A percentile compares a stretch with the other conserved stretches of the same genome.
Evolutionary conservation across 2,113 vertebrate genomes (phyloP).

Genomic region (Pelobates fuscus): DNA sequence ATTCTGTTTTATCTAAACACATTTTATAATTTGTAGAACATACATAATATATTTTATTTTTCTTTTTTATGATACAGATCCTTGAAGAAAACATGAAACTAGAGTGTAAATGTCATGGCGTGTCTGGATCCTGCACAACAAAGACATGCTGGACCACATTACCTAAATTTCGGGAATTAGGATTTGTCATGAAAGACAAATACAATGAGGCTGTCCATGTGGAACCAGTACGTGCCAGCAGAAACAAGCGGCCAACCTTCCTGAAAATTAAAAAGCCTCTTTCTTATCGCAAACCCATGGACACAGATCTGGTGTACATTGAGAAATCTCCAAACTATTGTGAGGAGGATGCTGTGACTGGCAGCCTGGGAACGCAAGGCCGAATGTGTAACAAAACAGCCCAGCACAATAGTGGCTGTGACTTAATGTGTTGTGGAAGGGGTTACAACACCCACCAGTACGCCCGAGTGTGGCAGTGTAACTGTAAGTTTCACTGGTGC

Average conservation of each 20-base stretch:
- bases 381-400: conserved; percentile 94
- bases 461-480: conserved; percentile 96
- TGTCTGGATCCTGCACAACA: conserved; percentile 95
- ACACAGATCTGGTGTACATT: conserved; percentile 94
- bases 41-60: too few relatives aligned
- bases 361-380: conserved; percentile 91
- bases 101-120: conserved; percentile 93
- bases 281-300: conserved; percentile 95
- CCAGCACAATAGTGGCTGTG: conserved; percentile 89
- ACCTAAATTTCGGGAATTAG: conserved; percentile 95
- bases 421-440: conserved; percentile 96
- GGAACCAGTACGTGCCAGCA: conserved; percentile 88
- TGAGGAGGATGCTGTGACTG: conserved; percentile 85
- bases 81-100: conserved; percentile 92
- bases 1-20: too few relatives aligned
- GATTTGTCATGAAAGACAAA: conserved; percentile 95
- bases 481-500: conserved; percentile 99
- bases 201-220: conserved; percentile 92
- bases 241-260: conserved; percentile 92
- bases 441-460: conserved; percentile 99
- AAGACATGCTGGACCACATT: conserved; percentile 98
- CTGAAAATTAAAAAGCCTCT: conserved; percentile 95
- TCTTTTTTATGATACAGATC: conserved; percentile 66
- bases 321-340: conserved; percentile 97
- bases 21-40: too few relatives aligned